Evolutionary conservation across 2,888 invertebrate genomes (phyloP).

Genomic region (Spodoptera littoralis): DNA sequence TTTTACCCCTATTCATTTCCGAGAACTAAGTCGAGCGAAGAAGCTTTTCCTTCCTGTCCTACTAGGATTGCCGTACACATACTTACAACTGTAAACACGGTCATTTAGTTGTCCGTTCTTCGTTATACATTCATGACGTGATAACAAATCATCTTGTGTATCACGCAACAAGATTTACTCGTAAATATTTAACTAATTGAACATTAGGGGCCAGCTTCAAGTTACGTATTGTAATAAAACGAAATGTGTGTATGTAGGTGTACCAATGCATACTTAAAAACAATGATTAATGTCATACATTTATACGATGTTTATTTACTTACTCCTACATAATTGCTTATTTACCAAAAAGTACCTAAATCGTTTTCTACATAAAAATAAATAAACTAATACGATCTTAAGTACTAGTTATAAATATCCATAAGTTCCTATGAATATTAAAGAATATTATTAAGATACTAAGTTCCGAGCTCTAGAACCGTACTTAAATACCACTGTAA

Average conservation of each 20-base stretch:
- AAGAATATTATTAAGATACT: slow-evolving; percentile 21
- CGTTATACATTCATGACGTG: slow-evolving; percentile 24
- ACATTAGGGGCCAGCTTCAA: slow-evolving; percentile 10
- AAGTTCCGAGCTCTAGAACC: slow-evolving; percentile 15
- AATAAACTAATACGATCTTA: too few relatives aligned
- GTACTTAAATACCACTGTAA: slow-evolving; percentile 43
- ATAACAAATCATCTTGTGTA: slow-evolving; percentile 14
- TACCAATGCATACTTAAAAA: neutral
- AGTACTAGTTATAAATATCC: slow-evolving; percentile 20
- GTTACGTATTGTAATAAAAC: slow-evolving; percentile 11
- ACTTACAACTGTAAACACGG: slow-evolving; percentile 15
- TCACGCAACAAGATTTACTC: slow-evolving; percentile 15
- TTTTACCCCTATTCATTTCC: slow-evolving; percentile 18
- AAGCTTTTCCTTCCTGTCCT: slow-evolving; percentile 44
- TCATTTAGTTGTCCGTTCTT: slow-evolving; percentile 4
- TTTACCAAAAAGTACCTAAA: too few relatives aligned
- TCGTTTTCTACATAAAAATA: too few relatives aligned
- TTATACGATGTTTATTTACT: too few relatives aligned
- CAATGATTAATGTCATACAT: neutral
- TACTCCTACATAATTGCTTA: too few relatives aligned
- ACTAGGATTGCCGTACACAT: slow-evolving; percentile 4
- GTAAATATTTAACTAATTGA: slow-evolving; percentile 18
- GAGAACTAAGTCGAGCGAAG: neutral
- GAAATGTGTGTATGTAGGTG: too few relatives aligned
- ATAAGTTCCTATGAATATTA: slow-evolving; percentile 22